Evolutionary conservation across 2,888 invertebrate species (phyloP), one percentile per base, ranked within the genome.

Genomic region (Osmoderma eremita): DNA sequence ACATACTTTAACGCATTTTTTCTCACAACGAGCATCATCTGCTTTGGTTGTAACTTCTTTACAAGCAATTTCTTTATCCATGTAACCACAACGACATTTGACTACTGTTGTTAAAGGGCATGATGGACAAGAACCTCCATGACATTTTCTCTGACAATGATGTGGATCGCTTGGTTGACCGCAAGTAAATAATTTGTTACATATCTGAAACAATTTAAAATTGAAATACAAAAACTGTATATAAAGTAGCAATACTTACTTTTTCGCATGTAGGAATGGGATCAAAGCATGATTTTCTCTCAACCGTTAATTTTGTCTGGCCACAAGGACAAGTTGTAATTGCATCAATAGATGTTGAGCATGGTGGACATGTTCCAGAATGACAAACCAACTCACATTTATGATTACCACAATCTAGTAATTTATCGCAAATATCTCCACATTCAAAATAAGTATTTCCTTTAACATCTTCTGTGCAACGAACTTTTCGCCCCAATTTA

Each of bases 51-150:
- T 88, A 8, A 94, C 81, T 61, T 93, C 88, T 0, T 84, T 83
- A 78, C 96, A 96, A 1, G 89, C 87, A 61, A 95, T 87, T 78
- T 94, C 91, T 75, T 91, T 91, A 74, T 91, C 91, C 82, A 92
- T 91, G 78, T 91, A 90, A 0, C 94, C 94, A 78, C 97, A 97
- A 41, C 94, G 91, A 76, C 97, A 97, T 65, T 88, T 88, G 0
- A 94, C 87, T 0, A 88, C 83, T 0, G 94, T 93, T 42, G 87
- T 89, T 53, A 90, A 86, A 6, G 88, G 88, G 76, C 96, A 97
- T 0, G 88, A 88, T 0, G 93, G 91, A 76, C 96, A 97, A 0
- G 87, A 84, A 0, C 91, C 93, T 79, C 83, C 78, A 83, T 94
- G 88, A 84, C 91, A 94, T 18, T 81, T 79, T 2, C 81, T 81